These are phyloP conservation scores for Phragmatobia fuliginosa DNA, from an alignment of 2,888 invertebrate genomes.

Conservation along the genomic window DNA sequence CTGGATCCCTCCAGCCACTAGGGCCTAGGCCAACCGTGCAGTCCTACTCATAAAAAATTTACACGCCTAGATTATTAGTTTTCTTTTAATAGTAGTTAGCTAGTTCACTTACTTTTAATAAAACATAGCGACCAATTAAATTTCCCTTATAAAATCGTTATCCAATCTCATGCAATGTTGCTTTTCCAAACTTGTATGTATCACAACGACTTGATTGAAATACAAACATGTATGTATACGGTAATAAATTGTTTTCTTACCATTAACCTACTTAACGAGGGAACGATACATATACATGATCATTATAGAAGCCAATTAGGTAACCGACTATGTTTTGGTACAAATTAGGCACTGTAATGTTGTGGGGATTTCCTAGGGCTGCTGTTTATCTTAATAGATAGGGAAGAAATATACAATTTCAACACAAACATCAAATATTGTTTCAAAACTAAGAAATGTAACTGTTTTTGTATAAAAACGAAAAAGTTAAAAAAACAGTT, in stretches of 20 bases:
- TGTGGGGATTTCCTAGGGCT: background rate
- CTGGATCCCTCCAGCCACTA: too few relatives aligned
- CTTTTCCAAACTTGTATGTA: conserved; percentile 7
- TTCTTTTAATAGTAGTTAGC: too few relatives aligned
- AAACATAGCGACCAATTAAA: background rate
- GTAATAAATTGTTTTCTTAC: conserved; percentile 37
- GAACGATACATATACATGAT: conserved; percentile 15
- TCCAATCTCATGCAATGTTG: conserved; percentile 11
- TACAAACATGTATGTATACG: conserved; percentile 27
- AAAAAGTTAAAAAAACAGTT: too few relatives aligned
- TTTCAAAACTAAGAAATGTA: too few relatives aligned
- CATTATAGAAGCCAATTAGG: conserved; percentile 25
- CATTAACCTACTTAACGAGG: conserved; percentile 42
- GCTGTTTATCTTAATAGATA: background rate
- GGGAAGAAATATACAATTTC: background rate
- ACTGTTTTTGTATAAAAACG: too few relatives aligned
- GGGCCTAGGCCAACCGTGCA: too few relatives aligned
- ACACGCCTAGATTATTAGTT: too few relatives aligned
- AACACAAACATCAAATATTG: too few relatives aligned
- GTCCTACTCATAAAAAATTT: too few relatives aligned
- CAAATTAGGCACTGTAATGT: background rate
- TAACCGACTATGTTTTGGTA: background rate
- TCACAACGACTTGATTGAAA: conserved; percentile 12
- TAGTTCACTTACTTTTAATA: background rate
- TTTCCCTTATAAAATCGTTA: background rate